Evolutionary conservation across 2,888 invertebrate genomes (phyloP).

Genomic region (Linnaemya vulpina): DNA sequence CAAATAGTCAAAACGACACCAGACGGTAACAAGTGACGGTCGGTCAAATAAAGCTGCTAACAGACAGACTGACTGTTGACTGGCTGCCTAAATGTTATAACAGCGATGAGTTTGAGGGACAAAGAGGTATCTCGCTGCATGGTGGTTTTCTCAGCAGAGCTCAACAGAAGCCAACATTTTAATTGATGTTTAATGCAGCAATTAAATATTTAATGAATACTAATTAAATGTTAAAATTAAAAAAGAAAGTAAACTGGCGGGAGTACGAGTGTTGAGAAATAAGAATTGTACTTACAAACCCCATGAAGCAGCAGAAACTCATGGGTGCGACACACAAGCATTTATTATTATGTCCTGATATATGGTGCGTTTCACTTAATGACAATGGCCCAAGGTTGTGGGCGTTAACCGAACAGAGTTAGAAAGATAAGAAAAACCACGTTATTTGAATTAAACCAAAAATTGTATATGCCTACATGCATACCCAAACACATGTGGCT

Average conservation of each 20-base stretch:
- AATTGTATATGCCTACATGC: neutral
- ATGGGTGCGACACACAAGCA: neutral
- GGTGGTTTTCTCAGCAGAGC: constrained; percentile 29
- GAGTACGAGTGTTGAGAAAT: neutral
- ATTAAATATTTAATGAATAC: constrained; percentile 72
- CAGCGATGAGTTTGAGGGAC: constrained; percentile 20
- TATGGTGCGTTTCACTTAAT: constrained; percentile 26
- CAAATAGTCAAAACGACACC: constrained; percentile 15
- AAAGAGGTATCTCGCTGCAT: constrained; percentile 4
- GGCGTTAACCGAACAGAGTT: constrained; percentile 13
- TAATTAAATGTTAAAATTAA: constrained; percentile 59
- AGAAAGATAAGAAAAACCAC: constrained; percentile 38
- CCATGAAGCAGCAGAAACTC: neutral
- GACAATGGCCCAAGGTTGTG: constrained; percentile 32
- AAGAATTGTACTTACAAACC: neutral
- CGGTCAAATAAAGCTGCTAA: neutral
- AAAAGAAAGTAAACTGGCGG: constrained; percentile 35
- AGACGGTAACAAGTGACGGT: constrained; percentile 13
- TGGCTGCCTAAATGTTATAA: constrained; percentile 18
- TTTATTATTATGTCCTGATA: constrained; percentile 1
- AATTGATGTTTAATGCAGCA: constrained; percentile 68
- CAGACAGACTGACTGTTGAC: neutral
- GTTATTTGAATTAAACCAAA: constrained; percentile 43
- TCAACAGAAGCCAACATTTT: constrained; percentile 42
- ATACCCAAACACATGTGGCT: neutral